These are phyloP conservation scores for Sceliomorpha sp. DNA, from an alignment of 2,888 invertebrate genomes.

Conservation along the genomic window DNA sequence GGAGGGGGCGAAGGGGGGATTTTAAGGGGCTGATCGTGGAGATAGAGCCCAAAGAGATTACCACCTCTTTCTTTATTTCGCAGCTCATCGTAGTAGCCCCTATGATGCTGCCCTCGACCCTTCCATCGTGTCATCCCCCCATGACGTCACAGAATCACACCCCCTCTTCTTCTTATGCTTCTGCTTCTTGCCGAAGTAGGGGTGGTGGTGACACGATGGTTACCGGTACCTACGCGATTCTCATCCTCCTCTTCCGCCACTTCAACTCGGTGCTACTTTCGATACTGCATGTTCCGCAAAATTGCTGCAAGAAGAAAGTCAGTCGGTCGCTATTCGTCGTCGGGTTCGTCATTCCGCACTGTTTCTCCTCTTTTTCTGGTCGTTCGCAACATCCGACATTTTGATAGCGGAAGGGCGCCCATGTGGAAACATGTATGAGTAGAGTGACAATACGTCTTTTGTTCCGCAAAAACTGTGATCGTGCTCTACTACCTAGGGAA, in stretches of 20 bases:
- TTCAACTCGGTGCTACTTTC: conserved; percentile 59
- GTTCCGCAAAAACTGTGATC: background rate
- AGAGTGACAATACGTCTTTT: background rate
- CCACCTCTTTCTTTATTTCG: conserved; percentile 60
- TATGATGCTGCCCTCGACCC: conserved; percentile 60
- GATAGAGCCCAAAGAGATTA: conserved; percentile 69
- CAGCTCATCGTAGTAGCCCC: conserved; percentile 53
- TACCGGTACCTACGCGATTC: conserved; percentile 61
- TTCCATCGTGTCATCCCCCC: conserved; percentile 60
- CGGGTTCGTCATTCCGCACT: conserved; percentile 40
- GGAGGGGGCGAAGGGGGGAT: conserved; percentile 60
- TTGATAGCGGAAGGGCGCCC: conserved; percentile 13
- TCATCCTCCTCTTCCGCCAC: conserved; percentile 59
- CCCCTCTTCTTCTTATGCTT: conserved; percentile 60
- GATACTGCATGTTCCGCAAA: conserved; percentile 78
- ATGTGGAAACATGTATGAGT: background rate
- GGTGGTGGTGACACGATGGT: conserved; percentile 47
- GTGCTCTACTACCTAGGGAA: conserved; percentile 31
- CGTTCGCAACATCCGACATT: conserved; percentile 6
- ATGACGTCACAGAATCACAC: conserved; percentile 56
- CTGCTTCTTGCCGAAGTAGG: conserved; percentile 60
- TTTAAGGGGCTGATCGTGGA: conserved; percentile 61
- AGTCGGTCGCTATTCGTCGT: conserved; percentile 69
- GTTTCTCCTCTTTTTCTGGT: conserved; percentile 4
- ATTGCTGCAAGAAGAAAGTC: conserved; percentile 74